Conservation (phyloP, 1,140 invertebrate species). For the Aphelenchoides fujianensis region DNA sequence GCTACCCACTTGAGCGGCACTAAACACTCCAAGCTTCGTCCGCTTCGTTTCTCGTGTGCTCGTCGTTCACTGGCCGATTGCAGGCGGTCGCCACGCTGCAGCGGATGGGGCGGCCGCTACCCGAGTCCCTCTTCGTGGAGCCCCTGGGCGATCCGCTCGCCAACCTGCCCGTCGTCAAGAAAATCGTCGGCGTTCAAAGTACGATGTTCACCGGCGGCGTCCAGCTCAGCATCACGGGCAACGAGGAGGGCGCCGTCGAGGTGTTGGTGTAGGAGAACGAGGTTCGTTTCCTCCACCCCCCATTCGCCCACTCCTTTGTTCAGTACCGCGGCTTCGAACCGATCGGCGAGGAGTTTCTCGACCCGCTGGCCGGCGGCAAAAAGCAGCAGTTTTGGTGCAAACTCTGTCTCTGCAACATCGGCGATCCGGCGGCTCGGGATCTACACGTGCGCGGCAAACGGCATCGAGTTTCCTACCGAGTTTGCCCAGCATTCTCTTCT, state of each 20-base stretch:
- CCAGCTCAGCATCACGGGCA: not conserved
- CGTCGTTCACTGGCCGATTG: not conserved
- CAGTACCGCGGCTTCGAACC: constrained; percentile 75
- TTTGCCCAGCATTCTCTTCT: not conserved
- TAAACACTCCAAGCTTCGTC: constrained; percentile 77
- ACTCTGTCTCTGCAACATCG: constrained; percentile 96
- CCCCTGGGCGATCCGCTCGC: constrained; percentile 20
- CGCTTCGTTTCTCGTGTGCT: not conserved
- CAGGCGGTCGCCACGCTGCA: constrained; percentile 77
- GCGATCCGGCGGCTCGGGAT: constrained; percentile 97
- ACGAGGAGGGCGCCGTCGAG: constrained; percentile 7
- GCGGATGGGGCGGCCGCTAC: constrained; percentile 90
- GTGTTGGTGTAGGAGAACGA: not conserved
- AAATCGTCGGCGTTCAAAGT: not conserved
- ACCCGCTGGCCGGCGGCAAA: constrained; percentile 82
- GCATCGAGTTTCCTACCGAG: constrained; percentile 90
- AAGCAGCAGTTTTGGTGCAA: constrained; percentile 80
- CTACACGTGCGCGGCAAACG: constrained; percentile 99
- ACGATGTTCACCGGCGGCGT: constrained; percentile 6
- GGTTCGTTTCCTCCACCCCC: not conserved
- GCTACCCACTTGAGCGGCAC: constrained; percentile 92
- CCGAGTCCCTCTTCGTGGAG: constrained; percentile 81
- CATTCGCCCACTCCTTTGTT: too few species aligned
- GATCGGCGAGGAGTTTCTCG: constrained; percentile 96
- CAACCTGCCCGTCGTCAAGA: constrained; percentile 6